Conservation (phyloP, 2,888 invertebrate species). For the Macropis europaea region DNA sequence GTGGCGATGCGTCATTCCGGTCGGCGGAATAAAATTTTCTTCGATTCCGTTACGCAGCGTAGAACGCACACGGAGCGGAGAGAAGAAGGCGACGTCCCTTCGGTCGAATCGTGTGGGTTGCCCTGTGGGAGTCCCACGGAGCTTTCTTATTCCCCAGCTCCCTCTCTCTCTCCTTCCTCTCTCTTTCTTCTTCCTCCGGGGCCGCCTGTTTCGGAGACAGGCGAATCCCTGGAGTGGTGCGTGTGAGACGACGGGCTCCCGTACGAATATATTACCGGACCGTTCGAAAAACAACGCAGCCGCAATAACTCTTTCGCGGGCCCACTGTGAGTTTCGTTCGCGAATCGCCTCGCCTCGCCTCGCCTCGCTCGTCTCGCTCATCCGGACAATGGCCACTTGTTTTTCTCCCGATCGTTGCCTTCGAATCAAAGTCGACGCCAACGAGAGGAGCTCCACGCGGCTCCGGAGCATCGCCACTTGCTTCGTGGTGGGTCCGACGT, state of each 20-base stretch:
- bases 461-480: too few relatives aligned
- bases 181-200: neutral
- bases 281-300: conserved; percentile 46
- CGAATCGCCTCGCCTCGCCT: neutral
- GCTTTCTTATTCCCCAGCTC: conserved; percentile 56
- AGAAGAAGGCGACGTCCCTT: conserved; percentile 53
- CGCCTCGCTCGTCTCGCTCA: neutral
- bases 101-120: conserved; percentile 56
- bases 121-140: conserved; percentile 61
- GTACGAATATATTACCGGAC: conserved; percentile 52
- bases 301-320: conserved; percentile 50
- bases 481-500: too few relatives aligned
- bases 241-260: conserved; percentile 10
- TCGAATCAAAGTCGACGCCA: conserved; percentile 14
- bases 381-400: conserved; percentile 26
- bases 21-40: conserved; percentile 30
- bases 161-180: conserved; percentile 10
- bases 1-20: conserved; percentile 6
- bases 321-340: neutral
- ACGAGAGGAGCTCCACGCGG: neutral
- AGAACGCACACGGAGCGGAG: conserved; percentile 12
- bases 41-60: conserved; percentile 38
- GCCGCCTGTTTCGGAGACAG: conserved; percentile 9
- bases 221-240: neutral
- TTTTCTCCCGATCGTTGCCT: conserved; percentile 18